Conservation (phyloP, 2,797 vertebrate species). For the Babyrousa celebensis region DNA sequence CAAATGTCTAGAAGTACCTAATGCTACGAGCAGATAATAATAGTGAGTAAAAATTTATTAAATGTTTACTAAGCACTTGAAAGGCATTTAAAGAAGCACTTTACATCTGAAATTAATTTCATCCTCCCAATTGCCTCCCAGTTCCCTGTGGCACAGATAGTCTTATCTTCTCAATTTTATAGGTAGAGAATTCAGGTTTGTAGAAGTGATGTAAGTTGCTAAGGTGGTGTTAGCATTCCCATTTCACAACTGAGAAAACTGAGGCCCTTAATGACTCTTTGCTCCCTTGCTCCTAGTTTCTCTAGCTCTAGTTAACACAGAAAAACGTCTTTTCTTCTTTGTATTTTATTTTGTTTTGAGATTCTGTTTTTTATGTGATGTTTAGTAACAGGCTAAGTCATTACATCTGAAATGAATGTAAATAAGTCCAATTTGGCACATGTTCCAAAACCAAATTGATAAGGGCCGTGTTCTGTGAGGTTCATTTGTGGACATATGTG, state of each 20-base stretch:
- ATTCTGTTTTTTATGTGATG: slow-evolving; percentile 73
- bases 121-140: not conserved
- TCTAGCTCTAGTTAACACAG: slow-evolving; percentile 8
- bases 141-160: not conserved
- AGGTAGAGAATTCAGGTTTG: slow-evolving; percentile 36
- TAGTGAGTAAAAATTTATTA: slow-evolving; percentile 43
- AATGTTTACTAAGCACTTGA: not conserved
- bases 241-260: slow-evolving; percentile 46
- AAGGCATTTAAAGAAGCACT: not conserved
- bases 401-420: slow-evolving; percentile 83
- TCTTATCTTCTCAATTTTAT: slow-evolving; percentile 23
- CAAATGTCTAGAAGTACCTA: not conserved
- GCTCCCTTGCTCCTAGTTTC: not conserved
- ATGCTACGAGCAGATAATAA: not conserved
- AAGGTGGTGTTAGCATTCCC: not conserved
- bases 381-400: slow-evolving; percentile 70
- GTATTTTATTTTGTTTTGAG: slow-evolving; percentile 59
- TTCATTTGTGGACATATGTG: slow-evolving; percentile 81
- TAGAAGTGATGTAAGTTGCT: not conserved
- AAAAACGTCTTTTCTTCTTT: slow-evolving; percentile 56
- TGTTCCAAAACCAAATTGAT: slow-evolving; percentile 78
- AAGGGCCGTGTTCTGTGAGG: slow-evolving; percentile 67
- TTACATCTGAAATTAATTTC: slow-evolving; percentile 47
- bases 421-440: slow-evolving; percentile 75
- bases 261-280: not conserved